A percentile compares a stretch with the other conserved stretches of the same genome.
These are phyloP conservation scores for Papilio polyxenes DNA, from an alignment of 1,140 invertebrate species.

Conservation along the genomic window DNA sequence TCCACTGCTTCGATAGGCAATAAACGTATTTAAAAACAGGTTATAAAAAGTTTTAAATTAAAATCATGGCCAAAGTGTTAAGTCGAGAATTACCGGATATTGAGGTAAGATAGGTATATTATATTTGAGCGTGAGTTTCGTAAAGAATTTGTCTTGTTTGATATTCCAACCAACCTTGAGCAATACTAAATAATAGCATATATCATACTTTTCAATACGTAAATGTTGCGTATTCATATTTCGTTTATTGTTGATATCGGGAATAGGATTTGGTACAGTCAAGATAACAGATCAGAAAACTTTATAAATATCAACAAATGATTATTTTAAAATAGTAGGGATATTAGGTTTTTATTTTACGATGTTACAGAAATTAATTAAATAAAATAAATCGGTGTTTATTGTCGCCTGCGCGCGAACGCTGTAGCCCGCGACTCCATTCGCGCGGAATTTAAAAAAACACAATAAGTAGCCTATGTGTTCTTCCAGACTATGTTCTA, in stretches of 20 bases:
- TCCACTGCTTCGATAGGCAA: conserved; percentile 58
- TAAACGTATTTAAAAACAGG: neutral
- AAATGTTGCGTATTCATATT: neutral
- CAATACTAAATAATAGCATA: neutral
- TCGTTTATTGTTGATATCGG: neutral
- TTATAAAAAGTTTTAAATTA: conserved; percentile 42
- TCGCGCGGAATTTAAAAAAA: too few relatives aligned
- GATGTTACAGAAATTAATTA: too few relatives aligned
- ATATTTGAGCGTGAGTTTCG: conserved; percentile 19
- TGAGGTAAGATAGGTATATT: conserved; percentile 82
- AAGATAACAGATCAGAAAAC: too few relatives aligned
- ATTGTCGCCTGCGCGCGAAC: too few relatives aligned
- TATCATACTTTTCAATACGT: neutral
- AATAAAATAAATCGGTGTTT: too few relatives aligned
- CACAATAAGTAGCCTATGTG: too few relatives aligned
- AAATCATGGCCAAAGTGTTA: conserved; percentile 76
- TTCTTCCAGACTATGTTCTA: too few relatives aligned
- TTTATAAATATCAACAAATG: too few relatives aligned
- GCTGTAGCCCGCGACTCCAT: too few relatives aligned
- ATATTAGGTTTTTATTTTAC: too few relatives aligned
- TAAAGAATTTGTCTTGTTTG: conserved; percentile 30
- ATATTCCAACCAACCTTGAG: neutral
- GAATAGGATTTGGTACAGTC: too few relatives aligned
- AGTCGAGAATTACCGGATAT: conserved; percentile 86
- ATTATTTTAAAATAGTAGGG: too few relatives aligned